Conservation (phyloP, 2,888 invertebrate genomes). For the Cotesia congregata region DNA sequence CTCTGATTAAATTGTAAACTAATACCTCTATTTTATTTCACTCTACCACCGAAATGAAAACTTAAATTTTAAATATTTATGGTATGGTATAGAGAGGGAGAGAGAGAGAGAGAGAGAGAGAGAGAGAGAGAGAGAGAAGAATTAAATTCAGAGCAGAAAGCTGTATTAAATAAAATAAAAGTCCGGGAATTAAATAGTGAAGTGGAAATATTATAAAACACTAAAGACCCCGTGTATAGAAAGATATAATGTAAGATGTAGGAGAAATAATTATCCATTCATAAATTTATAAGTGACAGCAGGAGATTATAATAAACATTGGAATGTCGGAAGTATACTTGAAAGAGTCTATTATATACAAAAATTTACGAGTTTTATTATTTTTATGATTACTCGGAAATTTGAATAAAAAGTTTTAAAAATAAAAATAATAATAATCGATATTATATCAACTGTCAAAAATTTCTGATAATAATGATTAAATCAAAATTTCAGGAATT, state of each 20-base stretch:
- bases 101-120: neutral
- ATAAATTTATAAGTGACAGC: conserved; percentile 1
- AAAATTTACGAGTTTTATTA: neutral
- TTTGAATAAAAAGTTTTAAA: no score
- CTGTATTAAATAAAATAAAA: neutral
- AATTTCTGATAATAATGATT: no score
- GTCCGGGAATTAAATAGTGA: neutral
- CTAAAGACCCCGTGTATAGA: neutral
- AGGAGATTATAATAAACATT: neutral
- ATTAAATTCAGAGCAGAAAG: neutral
- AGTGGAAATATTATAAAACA: neutral
- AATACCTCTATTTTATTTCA: neutral
- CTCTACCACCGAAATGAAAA: neutral
- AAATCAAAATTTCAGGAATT: no score
- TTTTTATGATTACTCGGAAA: no score
- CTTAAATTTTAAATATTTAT: neutral
- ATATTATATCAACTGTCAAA: no score
- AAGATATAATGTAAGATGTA: neutral
- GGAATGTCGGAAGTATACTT: neutral
- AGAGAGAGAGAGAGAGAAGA: neutral
- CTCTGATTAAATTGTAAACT: neutral
- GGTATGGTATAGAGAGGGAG: no score
- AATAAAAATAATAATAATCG: no score
- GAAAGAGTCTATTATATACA: neutral
- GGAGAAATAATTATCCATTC: neutral